Base-by-base conservation (phyloP, 1,140 invertebrate species). In the Marisa cornuarietis region DNA sequence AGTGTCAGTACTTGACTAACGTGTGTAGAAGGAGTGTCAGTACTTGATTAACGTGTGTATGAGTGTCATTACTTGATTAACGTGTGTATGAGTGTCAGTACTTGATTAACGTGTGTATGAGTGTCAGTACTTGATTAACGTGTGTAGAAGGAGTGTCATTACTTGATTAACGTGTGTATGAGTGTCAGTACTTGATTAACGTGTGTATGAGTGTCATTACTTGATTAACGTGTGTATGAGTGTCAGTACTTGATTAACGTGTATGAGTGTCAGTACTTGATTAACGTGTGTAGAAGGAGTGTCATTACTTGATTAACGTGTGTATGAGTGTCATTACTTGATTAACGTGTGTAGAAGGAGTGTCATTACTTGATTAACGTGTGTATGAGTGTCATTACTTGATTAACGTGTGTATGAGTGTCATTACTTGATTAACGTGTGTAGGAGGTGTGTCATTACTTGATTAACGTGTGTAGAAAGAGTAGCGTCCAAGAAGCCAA, bases 401-500 rank as follows among this genome's bases (percentile, higher is more conserved):
- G 62, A 52, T 81, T n/a, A 11, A 90, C 73, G 83, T 90, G 89
- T 13, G 84, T 83, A 72, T 0, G 31, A 5, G 20, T 42, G n/a
- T 10, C 11, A 24, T 62, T 85, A 89, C 88, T 66, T 82, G 62
- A 52, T 81, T n/a, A 11, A 90, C 73, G 83, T 90, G 89, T 13
- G 31, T 42, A 42, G 31, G 6, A 42, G 0, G 31, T 5, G 20
- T 42, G n/a, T 10, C 11, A 24, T 62, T 85, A 89, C 88, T 66
- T 82, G 62, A 52, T 81, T n/a, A 11, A 90, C 73, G 83, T 90
- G 89, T 13, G 84, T 83, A 72, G 90, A 88, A 20, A 90, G 65
- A 1, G 90, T 88, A 4, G 89, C 85, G 68, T 90, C 88, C 65
- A 90, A 82, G 80, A 87, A 91, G 7, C 89, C 90, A 18, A 91